Conservation (phyloP, 2,888 invertebrate genomes). For the Tetragnatha montana region DNA sequence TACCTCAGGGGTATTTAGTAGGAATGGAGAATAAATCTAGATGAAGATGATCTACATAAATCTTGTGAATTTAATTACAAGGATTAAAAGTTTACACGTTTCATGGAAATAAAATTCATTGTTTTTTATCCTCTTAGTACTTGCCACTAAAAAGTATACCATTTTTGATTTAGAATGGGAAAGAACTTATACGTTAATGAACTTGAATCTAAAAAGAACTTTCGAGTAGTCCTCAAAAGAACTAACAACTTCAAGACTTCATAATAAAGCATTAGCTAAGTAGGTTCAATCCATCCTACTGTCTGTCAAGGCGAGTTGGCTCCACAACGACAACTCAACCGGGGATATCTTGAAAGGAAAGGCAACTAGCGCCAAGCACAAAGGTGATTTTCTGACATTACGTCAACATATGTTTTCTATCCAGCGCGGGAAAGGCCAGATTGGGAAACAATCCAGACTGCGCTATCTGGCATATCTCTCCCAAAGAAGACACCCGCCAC, state of each 20-base stretch:
- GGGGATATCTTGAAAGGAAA: neutral
- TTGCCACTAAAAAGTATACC: too few relatives aligned
- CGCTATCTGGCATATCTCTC: slow-evolving; percentile 56
- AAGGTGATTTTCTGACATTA: slow-evolving; percentile 28
- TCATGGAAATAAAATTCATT: too few relatives aligned
- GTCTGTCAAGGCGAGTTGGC: neutral
- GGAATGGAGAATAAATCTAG: too few relatives aligned
- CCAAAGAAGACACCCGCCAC: slow-evolving; percentile 35
- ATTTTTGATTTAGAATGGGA: too few relatives aligned
- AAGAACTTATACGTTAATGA: too few relatives aligned
- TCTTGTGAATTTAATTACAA: too few relatives aligned
- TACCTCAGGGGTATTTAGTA: too few relatives aligned
- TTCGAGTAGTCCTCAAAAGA: too few relatives aligned
- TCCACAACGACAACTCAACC: neutral
- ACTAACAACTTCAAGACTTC: neutral
- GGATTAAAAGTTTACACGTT: too few relatives aligned
- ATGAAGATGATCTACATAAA: too few relatives aligned
- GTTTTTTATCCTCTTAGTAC: too few relatives aligned
- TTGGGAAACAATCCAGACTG: slow-evolving; percentile 44
- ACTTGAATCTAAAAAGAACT: too few relatives aligned
- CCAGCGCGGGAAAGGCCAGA: slow-evolving; percentile 5
- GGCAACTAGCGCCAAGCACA: neutral
- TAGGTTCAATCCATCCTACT: neutral
- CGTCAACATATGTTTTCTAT: slow-evolving; percentile 49
- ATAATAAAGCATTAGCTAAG: neutral